These are phyloP conservation scores for Scomber scombrus DNA, from an alignment of 2,113 vertebrate genomes.

Conservation along the genomic window DNA sequence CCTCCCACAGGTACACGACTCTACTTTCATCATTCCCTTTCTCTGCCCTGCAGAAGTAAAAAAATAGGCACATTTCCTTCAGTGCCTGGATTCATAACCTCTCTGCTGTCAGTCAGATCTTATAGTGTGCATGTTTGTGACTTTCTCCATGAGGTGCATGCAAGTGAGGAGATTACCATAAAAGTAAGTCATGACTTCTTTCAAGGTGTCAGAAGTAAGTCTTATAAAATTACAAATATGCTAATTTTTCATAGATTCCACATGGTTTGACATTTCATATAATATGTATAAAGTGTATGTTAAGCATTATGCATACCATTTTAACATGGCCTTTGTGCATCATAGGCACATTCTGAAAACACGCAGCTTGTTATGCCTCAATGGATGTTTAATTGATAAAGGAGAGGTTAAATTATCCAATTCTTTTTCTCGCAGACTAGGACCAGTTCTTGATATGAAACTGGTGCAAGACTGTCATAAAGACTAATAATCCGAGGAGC, in stretches of 20 bases:
- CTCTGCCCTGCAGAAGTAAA: slow-evolving; percentile 54
- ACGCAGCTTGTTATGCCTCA: slow-evolving; percentile 29
- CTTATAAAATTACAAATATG: slow-evolving; percentile 11
- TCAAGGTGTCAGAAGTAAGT: slow-evolving; percentile 20
- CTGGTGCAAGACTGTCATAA: slow-evolving; percentile 10
- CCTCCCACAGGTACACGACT: slow-evolving; percentile 71
- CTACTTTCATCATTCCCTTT: slow-evolving; percentile 65
- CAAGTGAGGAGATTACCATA: slow-evolving; percentile 4
- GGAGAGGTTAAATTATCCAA: slow-evolving; percentile 34
- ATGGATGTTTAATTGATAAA: slow-evolving; percentile 68
- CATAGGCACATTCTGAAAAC: slow-evolving; percentile 31
- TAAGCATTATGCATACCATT: slow-evolving; percentile 23
- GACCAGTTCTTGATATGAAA: slow-evolving; percentile 2
- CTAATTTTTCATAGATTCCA: slow-evolving; percentile 7
- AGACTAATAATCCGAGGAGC: slow-evolving; percentile 35
- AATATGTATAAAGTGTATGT: background rate
- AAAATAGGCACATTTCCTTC: slow-evolving; percentile 35
- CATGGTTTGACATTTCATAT: slow-evolving; percentile 11
- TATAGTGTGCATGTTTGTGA: slow-evolving; percentile 37
- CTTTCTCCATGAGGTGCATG: background rate
- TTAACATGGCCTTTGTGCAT: slow-evolving; percentile 37
- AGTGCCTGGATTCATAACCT: slow-evolving; percentile 51
- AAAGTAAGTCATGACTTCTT: background rate
- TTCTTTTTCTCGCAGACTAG: background rate
- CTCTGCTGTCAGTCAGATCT: slow-evolving; percentile 54